phyloP scores from a whole-genome alignment of 2,797 vertebrate species.

The Peromyscus nudipes region DNA sequence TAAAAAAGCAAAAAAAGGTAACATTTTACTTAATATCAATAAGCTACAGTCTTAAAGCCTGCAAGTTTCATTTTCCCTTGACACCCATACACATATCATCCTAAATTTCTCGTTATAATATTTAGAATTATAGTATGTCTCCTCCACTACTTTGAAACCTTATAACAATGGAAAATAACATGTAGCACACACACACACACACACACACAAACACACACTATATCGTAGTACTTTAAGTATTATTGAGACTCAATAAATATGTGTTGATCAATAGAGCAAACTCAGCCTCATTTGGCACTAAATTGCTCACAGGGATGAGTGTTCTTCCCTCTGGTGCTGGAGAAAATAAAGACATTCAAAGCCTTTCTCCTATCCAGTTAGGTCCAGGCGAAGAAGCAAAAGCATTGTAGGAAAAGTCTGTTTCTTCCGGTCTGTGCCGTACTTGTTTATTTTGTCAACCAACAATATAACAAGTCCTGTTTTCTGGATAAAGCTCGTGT shows the following conservation, averaged over 20 bases:
- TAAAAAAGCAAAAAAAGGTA: not conserved
- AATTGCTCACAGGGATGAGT: not conserved
- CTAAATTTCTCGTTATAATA: not conserved
- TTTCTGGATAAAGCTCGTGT: slow-evolving; percentile 71
- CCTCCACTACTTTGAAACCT: slow-evolving; percentile 14
- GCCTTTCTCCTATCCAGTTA: not conserved
- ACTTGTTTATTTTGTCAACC: slow-evolving; percentile 66
- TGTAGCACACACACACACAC: not conserved
- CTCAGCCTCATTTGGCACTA: not conserved
- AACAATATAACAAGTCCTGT: slow-evolving; percentile 73
- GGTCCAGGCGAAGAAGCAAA: not conserved
- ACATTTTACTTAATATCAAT: not conserved
- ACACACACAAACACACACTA: too few relatives aligned
- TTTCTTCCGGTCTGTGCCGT: slow-evolving; percentile 2
- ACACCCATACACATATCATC: not conserved
- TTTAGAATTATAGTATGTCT: not conserved
- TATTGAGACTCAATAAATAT: not conserved
- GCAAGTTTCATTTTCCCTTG: not conserved
- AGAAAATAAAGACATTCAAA: slow-evolving; percentile 36
- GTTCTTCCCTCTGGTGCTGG: not conserved
- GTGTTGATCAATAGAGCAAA: not conserved
- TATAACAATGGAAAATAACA: not conserved
- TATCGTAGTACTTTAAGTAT: not conserved
- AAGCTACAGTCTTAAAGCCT: not conserved
- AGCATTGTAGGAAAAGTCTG: not conserved